Evolutionary conservation across 2,113 vertebrate genomes (phyloP), one percentile per base, ranked within the genome.

Genomic region (Coptodon rendalli): DNA sequence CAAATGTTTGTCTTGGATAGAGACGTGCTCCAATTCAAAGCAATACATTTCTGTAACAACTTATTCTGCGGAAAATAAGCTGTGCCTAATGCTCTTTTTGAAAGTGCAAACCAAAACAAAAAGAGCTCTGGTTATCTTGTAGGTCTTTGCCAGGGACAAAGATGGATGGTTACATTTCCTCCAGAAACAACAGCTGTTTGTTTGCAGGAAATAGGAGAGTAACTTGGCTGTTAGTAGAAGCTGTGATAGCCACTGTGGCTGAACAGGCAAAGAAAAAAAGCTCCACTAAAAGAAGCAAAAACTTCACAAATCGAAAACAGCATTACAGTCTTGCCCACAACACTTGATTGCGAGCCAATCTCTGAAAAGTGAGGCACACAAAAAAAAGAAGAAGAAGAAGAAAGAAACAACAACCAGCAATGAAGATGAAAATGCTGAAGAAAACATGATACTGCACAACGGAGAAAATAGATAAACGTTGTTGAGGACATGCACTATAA

Each of bases 101-200:
- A 80, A 59, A 81, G 66, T 10, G 66, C 4, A 38, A 79, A 82
- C 34, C 83, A 38, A 68, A 86, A 50, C 27, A 48, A 66, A 57
- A 56, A 5, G 52, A 50, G 86, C 73, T 48, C 68, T 9, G 43
- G 83, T 52, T 83, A 84, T 86, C 89, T 45, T 82, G 59, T 82
- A n/a, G 57, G 86, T 19, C 88, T 90, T 89, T 81, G 45, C 89
- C 71, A 78, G 87, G 91, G 90, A 93, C 88, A 16, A 91, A 93
- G 93, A 95, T 89, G 86, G 92, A 93, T 91, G 90, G 88, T 61
- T 88, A 86, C 90, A 89, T 90, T 95, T 90, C 90, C 88, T 80
- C 80, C 89, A 88, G 84, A 89, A 90, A 66, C 87, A 91, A 88
- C 91, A 89, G 86, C 68, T 82, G 63, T 87, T 94, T 86, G 91